Evolutionary conservation across 2,797 vertebrate species (phyloP), one percentile per base, ranked within the genome.

Genomic region (Lophius americanus): DNA sequence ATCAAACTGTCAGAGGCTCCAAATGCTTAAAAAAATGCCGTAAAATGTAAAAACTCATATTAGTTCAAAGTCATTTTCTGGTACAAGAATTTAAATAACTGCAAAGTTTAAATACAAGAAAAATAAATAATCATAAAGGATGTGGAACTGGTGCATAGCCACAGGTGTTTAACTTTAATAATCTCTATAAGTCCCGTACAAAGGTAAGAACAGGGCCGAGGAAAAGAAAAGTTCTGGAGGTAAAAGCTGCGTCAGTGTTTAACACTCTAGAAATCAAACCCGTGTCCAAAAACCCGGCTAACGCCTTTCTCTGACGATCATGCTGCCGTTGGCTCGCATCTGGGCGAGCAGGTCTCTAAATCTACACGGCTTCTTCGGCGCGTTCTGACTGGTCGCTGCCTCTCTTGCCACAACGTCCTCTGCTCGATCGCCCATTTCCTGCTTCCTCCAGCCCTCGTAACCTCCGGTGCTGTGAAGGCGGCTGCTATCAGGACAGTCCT

Each of bases 281-380:
- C 2, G 2, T 2, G 3, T 1, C 12, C 11, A 13, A 12, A 51
- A 39, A 9, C 12, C 8, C 54, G 2, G 0, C 48, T 69, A 74
- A 32, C 5, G 8, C 0, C 12, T 71, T 59, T 92, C 91, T 70
- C 6, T 83, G 54, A 90, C 49, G 0, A 92, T 82, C 63, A 51
- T 37, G 56, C 80, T 89, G 75, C 56, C 72, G 70, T 68, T 89
- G 43, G 76, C 48, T 1, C 68, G 78, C 36, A 88, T 32, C 64
- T 88, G 80, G 33, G 54, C n/a, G 0, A 91, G 81, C 69, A 91
- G 64, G 8, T 76, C 64, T 81, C 54, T 82, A 52, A 91, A 92
- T 5, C 70, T 55, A 0, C 7, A 1, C 2, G 3, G 38, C 59
- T 56, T 77, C 51, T 56, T 63, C 1, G 32, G 11, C 0, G 36